Percentiles rank a stretch among this genome's conserved stretches.
phyloP scores from a whole-genome alignment of 2,797 vertebrate species.

The Sorex maritimensis region DNA sequence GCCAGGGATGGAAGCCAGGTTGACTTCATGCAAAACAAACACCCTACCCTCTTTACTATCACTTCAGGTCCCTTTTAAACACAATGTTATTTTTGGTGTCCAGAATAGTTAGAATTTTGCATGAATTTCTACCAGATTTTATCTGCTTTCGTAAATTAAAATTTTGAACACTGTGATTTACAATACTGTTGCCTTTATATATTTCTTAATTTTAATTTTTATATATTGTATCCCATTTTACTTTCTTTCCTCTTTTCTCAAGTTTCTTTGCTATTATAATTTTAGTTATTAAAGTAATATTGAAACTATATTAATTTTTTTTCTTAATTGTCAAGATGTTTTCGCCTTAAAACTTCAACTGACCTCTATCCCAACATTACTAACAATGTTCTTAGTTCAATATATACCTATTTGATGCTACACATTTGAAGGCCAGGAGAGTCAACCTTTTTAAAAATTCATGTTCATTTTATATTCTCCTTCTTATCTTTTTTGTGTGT shows the following conservation, averaged over 20 bases:
- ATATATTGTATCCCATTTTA: too few species aligned
- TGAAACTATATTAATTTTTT: background rate
- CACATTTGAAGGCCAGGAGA: background rate
- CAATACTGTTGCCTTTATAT: too few species aligned
- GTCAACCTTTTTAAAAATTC: background rate
- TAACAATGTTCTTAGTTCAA: background rate
- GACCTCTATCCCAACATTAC: background rate
- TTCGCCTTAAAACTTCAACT: background rate
- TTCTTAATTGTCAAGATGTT: background rate
- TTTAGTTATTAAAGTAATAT: slow-evolving; percentile 24
- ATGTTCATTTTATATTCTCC: background rate
- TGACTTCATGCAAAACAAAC: background rate
- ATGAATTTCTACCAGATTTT: slow-evolving; percentile 18
- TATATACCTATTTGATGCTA: background rate
- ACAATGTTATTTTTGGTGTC: slow-evolving; percentile 66
- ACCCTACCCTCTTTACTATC: background rate
- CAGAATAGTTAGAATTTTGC: slow-evolving; percentile 2
- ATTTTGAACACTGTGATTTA: background rate
- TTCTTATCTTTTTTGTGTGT: background rate
- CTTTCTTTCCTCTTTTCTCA: background rate
- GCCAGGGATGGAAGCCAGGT: background rate
- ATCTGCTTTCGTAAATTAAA: slow-evolving; percentile 14
- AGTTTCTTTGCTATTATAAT: background rate
- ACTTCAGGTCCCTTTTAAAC: background rate
- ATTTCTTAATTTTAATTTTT: too few species aligned